phyloP scores from a whole-genome alignment of 2,113 vertebrate species.

The Prochilodus magdalenae region DNA sequence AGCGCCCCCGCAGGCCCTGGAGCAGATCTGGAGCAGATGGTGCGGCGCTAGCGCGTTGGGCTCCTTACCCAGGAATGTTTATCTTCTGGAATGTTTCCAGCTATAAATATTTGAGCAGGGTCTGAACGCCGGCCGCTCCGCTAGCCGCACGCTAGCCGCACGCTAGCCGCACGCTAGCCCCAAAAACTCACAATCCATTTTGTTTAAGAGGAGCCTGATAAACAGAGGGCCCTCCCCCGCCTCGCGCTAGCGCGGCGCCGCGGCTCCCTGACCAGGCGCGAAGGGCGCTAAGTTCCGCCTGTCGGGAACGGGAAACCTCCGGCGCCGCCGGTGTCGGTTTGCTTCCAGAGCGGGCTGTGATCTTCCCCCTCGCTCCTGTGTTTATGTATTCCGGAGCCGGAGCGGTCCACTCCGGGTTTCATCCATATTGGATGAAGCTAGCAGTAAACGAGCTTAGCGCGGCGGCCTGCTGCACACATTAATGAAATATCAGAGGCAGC shows the following conservation, averaged over 20 bases:
- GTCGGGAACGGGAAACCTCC: no score
- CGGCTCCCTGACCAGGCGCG: no score
- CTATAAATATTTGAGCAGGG: constrained; percentile 66
- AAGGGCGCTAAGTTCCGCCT: no score
- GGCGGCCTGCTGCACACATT: constrained; percentile 68
- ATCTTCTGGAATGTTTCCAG: constrained; percentile 54
- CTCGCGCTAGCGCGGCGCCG: no score
- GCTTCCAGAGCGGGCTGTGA: background rate
- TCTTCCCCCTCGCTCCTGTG: background rate
- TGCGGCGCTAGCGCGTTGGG: constrained; percentile 17
- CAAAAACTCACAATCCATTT: constrained; percentile 5
- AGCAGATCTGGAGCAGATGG: constrained; percentile 45
- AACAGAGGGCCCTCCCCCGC: background rate
- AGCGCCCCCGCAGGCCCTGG: no score
- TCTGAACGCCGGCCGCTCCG: constrained; percentile 36
- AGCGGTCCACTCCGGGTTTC: constrained; percentile 62
- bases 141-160: no score
- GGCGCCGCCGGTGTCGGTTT: background rate
- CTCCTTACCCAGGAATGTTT: constrained; percentile 57
- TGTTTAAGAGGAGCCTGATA: constrained; percentile 15
- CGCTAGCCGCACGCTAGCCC: background rate
- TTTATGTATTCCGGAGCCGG: background rate
- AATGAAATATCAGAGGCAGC: constrained; percentile 77
- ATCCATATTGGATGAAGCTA: constrained; percentile 75
- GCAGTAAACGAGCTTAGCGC: constrained; percentile 66